These are phyloP conservation scores for Formica aserva DNA, from an alignment of 2,888 invertebrate species.

Conservation along the genomic window DNA sequence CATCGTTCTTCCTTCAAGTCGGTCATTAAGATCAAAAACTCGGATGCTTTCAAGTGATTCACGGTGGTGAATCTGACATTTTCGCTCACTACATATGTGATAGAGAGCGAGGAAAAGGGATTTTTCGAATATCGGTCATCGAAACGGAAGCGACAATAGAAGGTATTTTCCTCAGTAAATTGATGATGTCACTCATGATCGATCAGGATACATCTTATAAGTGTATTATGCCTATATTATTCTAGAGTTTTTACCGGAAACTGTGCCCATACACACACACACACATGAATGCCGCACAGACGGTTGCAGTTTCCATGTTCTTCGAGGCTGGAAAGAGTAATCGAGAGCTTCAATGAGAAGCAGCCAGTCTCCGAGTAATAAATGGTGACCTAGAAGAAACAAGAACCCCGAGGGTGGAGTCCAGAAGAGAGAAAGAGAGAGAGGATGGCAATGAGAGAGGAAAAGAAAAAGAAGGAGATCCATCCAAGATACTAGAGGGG, in stretches of 20 bases:
- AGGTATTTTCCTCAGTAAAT: not conserved
- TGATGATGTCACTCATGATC: not conserved
- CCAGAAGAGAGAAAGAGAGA: not conserved
- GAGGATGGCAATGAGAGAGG: not conserved
- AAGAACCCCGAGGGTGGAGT: slow-evolving; percentile 51
- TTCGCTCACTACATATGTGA: not conserved
- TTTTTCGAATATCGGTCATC: not conserved
- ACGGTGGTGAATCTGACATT: not conserved
- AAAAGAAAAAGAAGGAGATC: not conserved
- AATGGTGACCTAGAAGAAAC: slow-evolving; percentile 64
- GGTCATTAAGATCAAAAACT: not conserved
- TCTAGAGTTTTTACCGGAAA: not conserved
- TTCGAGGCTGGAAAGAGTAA: not conserved
- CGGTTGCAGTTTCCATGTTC: not conserved
- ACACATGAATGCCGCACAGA: not conserved
- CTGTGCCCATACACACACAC: not conserved
- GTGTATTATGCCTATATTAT: not conserved
- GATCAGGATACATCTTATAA: not conserved
- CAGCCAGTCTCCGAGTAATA: slow-evolving; percentile 52
- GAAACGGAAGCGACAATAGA: not conserved
- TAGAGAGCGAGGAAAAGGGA: not conserved
- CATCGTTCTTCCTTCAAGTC: not conserved
- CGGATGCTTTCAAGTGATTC: not conserved
- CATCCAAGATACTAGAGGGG: not conserved
- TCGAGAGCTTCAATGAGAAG: slow-evolving; percentile 8